Evolutionary conservation across 2,797 vertebrate species (phyloP), one percentile per base, ranked within the genome.

Genomic region (Hozukius guyotensis): DNA sequence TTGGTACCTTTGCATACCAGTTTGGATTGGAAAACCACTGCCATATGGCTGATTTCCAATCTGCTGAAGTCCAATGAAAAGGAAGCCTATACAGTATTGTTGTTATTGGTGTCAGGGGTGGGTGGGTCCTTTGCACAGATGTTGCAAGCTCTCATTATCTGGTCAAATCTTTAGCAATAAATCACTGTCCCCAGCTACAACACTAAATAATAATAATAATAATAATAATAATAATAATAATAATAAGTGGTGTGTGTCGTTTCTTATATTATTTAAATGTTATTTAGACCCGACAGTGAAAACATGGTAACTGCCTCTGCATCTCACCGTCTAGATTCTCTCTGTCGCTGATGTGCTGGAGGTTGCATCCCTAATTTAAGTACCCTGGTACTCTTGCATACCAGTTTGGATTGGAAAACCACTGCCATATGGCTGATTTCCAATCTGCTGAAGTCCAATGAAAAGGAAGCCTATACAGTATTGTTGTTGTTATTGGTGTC

Each of bases 281-380:
- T 2, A 1, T 12, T 52, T 8, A 49, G 29, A 60, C 14, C 36
- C 14, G 11, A 14, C 16, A 6, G 36, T 6, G 14, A 8, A 22
- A 2, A 25, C 1, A 32, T 6, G 12, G 36, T 13, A 1, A 38
- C 36, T 68, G 14, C 53, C 34, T 56, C n/a, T 63, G 31, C 24
- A 14, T 78, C 96, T 94, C 91, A 99, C 98, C 98, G 89, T 99
- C 98, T 14, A 98, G 90, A 88, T 99, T 98, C 76, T 99, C 98
- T 34, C 98, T 93, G 95, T 99, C 98, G 93, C 98, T 99, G 96
- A 98, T 99, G 96, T 99, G 98, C 95, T 99, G 98, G 88, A 99
- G 97, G 95, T 98, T 38, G 38, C 38, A 46, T 46, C 42, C 42
- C 14, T 46, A 18, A 46, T 46, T 46, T 42, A 42, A 42, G 22